These are phyloP conservation scores for Spisula solida DNA, from an alignment of 2,888 invertebrate species.

Conservation along the genomic window DNA sequence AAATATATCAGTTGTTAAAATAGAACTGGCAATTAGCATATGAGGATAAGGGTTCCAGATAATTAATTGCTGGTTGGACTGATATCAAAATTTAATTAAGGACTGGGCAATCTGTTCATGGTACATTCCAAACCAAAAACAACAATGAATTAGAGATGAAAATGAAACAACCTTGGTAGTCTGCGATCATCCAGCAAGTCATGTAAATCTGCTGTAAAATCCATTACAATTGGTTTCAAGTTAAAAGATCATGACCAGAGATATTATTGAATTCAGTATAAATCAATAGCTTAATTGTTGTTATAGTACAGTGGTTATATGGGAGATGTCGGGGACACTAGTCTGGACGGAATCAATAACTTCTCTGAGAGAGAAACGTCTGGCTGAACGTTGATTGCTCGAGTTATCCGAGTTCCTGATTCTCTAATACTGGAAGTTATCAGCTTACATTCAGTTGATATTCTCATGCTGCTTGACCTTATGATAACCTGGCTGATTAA, in stretches of 20 bases:
- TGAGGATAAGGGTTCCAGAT: no score
- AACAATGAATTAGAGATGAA: no score
- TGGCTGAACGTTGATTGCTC: not conserved
- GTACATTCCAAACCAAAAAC: no score
- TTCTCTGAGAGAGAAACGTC: not conserved
- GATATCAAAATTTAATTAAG: no score
- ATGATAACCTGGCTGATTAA: not conserved
- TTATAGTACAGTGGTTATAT: not conserved
- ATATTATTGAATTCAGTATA: not conserved
- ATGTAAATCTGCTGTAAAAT: not conserved
- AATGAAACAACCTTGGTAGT: no score
- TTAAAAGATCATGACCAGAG: conserved; percentile 9
- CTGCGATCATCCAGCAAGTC: not conserved
- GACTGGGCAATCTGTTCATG: no score
- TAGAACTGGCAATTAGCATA: no score
- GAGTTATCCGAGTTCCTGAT: not conserved
- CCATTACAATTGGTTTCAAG: not conserved
- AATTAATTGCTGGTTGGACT: no score
- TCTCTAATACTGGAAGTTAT: not conserved
- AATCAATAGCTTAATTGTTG: conserved; percentile 22
- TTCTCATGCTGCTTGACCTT: not conserved
- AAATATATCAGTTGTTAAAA: no score
- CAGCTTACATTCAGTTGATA: not conserved
- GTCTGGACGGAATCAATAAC: conserved; percentile 1
- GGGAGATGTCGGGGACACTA: not conserved